Evolutionary conservation across 2,797 vertebrate species (phyloP).

Genomic region (Pangasius mekongensis): DNA sequence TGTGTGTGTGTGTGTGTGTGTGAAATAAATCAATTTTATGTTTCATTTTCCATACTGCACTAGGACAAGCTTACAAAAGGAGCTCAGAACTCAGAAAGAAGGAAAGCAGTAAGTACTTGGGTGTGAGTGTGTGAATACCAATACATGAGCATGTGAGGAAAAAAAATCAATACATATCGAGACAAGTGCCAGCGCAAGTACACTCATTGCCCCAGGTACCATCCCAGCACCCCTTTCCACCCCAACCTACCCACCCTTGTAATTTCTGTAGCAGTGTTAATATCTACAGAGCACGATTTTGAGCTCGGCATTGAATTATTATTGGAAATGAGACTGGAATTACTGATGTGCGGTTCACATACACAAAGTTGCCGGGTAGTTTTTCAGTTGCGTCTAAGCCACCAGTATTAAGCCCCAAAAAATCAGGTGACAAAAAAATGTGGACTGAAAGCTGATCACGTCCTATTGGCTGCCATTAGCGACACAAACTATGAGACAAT

Average conservation of each 20-base stretch:
- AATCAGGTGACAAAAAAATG: not conserved
- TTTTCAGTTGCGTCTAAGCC: not conserved
- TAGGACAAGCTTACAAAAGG: conserved; percentile 57
- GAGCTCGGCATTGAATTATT: not conserved
- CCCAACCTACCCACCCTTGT: not conserved
- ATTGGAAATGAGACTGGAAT: not conserved
- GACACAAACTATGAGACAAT: not conserved
- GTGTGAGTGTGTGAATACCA: conserved; percentile 12
- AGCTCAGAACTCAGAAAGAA: conserved; percentile 1
- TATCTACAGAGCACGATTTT: not conserved
- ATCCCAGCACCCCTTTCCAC: not conserved
- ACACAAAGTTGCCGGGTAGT: too few relatives aligned
- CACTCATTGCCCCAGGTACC: not conserved
- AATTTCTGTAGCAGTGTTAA: not conserved
- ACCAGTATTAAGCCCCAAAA: not conserved
- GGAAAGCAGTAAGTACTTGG: conserved; percentile 11
- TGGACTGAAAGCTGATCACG: not conserved
- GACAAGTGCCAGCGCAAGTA: not conserved
- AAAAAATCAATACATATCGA: not conserved
- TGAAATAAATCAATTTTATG: conserved; percentile 49
- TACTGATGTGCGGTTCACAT: not conserved
- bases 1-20: conserved; percentile 21
- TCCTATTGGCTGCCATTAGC: not conserved
- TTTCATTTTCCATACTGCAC: conserved; percentile 47
- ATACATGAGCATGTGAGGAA: not conserved